Percentiles rank a stretch among this genome's conserved stretches.
Evolutionary conservation across 1,140 invertebrate species (phyloP).

Genomic region (Caerostris darwini): DNA sequence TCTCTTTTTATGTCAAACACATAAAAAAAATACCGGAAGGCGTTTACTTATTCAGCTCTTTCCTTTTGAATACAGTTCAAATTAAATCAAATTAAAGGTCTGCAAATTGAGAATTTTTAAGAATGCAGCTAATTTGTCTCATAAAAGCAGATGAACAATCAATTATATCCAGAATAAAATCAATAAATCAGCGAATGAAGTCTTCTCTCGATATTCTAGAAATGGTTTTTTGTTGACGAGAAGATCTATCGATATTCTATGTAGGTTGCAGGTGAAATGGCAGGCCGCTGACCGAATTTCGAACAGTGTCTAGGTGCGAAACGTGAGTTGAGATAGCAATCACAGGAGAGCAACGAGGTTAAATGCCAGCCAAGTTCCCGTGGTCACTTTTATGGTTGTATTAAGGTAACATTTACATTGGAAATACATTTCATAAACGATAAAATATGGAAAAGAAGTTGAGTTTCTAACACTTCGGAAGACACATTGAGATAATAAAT

Average conservation of each 20-base stretch:
- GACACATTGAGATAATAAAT: too few relatives aligned
- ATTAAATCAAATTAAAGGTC: too few relatives aligned
- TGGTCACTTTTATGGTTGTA: neutral
- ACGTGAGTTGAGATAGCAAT: slow-evolving; percentile 2
- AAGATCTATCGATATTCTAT: neutral
- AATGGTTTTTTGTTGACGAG: neutral
- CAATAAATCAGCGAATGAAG: neutral
- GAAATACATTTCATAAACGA: neutral
- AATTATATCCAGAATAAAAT: too few relatives aligned
- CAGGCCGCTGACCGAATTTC: neutral
- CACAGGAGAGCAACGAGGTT: neutral
- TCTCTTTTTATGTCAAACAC: too few relatives aligned
- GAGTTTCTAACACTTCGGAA: too few relatives aligned
- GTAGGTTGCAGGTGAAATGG: neutral
- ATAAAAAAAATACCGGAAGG: too few relatives aligned
- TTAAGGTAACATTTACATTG: slow-evolving; percentile 15
- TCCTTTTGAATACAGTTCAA: too few relatives aligned
- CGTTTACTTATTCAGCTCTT: too few relatives aligned
- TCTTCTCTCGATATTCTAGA: neutral
- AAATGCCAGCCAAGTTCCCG: neutral
- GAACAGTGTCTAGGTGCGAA: slow-evolving; percentile 10
- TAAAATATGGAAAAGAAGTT: too few relatives aligned
- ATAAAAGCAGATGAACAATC: too few relatives aligned
- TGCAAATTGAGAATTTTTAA: too few relatives aligned
- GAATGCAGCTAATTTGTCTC: too few relatives aligned